Base-by-base conservation (phyloP, 2,113 vertebrate genomes). In the Maccullochella peelii region DNA sequence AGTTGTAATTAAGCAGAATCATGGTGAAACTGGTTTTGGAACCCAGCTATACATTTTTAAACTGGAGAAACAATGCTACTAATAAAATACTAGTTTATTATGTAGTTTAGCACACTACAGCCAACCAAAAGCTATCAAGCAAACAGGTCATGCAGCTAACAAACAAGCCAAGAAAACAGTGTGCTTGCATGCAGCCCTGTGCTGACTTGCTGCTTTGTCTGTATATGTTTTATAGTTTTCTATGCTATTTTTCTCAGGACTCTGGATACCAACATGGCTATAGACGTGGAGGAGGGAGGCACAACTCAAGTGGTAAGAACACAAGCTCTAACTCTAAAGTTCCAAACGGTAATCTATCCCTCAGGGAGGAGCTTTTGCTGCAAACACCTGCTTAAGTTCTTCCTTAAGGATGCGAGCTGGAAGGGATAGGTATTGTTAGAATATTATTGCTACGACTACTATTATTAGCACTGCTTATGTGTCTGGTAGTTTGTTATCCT, bases 241-340 rank as follows among this genome's bases (percentile, higher is more conserved):
- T n/a, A 1, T 67, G 69, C 12, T 84, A 14, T 79, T 81, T 81
- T 79, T 58, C 38, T 49, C 50, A 99, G 98, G 97, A 99, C 69
- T 86, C 94, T 33, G 97, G 95, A 84, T 97, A 97, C 86, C 97
- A 97, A 74, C 96, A 95, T 30, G 91, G 92, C 86, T 97, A 96
- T 77, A 97, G 97, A 83, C 90, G 94, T 69, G 95, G 95, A 86
- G 96, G 94, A 82, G 95, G 95, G 69, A 95, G 96, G 76, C 89
- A 95, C 52, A 96, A 94, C 88, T 96, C 95, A 20, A 96, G 95
- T 95, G 97, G 98, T 98, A 95, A 75, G 80, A 66, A n/a, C 23
- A 25, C 6, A 21, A 54, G 3, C 20, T 23, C 27, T 23, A 55
- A 63, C 7, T 67, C 52, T 20, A 0, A 18, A 20, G 23, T 21